Evolutionary conservation across 2,113 vertebrate genomes (phyloP).

Genomic region (Podarcis raffonei): DNA sequence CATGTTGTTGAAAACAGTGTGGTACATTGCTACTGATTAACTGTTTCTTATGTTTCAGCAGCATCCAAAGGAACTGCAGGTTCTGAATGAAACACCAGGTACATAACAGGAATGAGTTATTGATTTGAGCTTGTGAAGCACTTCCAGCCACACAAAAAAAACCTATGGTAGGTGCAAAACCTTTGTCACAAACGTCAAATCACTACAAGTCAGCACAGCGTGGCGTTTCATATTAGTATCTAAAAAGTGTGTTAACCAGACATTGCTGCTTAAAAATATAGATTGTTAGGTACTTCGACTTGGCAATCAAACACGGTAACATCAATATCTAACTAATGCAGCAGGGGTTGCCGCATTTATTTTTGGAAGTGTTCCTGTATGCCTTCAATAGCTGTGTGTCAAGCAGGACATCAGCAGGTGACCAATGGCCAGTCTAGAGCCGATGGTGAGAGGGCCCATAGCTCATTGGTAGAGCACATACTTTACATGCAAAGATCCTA

Average conservation of each 20-base stretch:
- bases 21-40: slow-evolving; percentile 10
- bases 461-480: too few species aligned
- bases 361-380: background rate
- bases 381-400: too few species aligned
- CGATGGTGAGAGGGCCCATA: too few species aligned
- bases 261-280: background rate
- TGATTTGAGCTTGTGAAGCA: slow-evolving; percentile 29
- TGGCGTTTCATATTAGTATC: background rate
- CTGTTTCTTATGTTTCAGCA: background rate
- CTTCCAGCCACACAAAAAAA: background rate
- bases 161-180: background rate
- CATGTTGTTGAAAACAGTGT: background rate
- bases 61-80: slow-evolving; percentile 16
- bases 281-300: background rate
- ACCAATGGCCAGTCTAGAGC: too few species aligned
- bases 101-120: background rate
- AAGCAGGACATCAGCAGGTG: too few species aligned
- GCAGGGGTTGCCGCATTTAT: background rate
- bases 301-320: slow-evolving; percentile 17
- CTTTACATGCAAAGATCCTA: too few species aligned
- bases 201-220: background rate
- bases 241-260: background rate
- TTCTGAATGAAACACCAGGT: background rate
- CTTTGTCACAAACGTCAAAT: background rate
- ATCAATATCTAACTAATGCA: slow-evolving; percentile 3